Evolutionary conservation across 2,888 invertebrate species (phyloP), one percentile per base, ranked within the genome.

Genomic region (Melanostoma scalare): DNA sequence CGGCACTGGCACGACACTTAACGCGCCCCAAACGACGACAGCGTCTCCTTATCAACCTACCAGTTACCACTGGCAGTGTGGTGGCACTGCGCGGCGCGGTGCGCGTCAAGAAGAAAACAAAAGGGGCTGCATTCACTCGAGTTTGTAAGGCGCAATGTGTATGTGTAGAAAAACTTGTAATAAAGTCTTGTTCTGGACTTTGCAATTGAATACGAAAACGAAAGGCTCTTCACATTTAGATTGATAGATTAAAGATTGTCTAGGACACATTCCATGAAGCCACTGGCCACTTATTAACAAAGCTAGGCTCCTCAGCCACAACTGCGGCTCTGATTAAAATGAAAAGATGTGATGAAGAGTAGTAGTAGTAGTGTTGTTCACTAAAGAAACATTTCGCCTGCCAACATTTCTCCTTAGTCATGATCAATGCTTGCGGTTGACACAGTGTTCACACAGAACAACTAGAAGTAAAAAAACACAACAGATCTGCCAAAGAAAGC

Each of bases 391-490:
- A 63, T 36, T 61, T 82, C 72, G 63, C 77, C 68, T 72, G 61
- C 50, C 50, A 77, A 61, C 50, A 72, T 77, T 77, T 72, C 81
- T 72, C 67, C 60, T 67, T 60, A 53, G 76, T 46, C 63, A 44
- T 69, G 77, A 82, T 82, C 81, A 77, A 68, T 82, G 61, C 42
- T 30, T 60, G 48, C 42, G 46, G 58, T 52, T 61, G 30, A 35
- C 40, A 42, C 61, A 35, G 38, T 42, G 35, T 48, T 63, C 10
- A 35, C 63, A 73, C 20, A n/a, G 8, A 61, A 33, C 20, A 20
- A 44, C n/a, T 40, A 31, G 8, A 2, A 6, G 33, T 4, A 53
- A 36, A 55, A 50, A 67, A 38, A 42, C 38, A 3, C 20, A 67
- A 55, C 56, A 65, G 50, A 76, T 80, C 65, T 52, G 60, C 53